Base-by-base conservation (phyloP, 2,888 invertebrate species). In the Sycophila texana region DNA sequence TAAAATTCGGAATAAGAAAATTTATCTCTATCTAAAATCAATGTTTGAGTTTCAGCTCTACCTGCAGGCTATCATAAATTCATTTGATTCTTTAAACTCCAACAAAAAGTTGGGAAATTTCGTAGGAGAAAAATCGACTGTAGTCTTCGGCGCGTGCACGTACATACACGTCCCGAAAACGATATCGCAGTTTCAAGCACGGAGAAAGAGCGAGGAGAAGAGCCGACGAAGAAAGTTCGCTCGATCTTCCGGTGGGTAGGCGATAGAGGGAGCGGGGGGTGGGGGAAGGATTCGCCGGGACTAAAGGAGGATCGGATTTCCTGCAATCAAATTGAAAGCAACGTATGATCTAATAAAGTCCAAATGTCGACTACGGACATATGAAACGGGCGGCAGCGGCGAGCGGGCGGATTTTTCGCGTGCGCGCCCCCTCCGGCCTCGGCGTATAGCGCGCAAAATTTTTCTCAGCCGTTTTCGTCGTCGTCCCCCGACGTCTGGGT, bases 261-360 rank as follows among this genome's bases (percentile, higher is more conserved):
- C 2, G 26, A 26, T 26, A 26, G n/a, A n/a, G n/a, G 49, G 74
- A 30, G 39, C 26, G 30, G n/a, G n/a, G n/a, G 22, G n/a, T 61
- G 49, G n/a, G 57, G 68, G 30, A 49, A 58, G 74, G 83, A 83
- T 77, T 73, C 61, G 57, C 71, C 80, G 49, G 26, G 7, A 49
- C 16, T 47, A 65, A 70, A 63, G 53, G 74, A 81, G 80, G 83
- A 85, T 84, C 83, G 83, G 85, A 86, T 86, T 86, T 84, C 83
- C 83, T 83, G 83, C 83, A 83, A 86, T 87, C 85, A 84, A 86
- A 86, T 86, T 83, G 84, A 83, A 84, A 85, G 82, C 83, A 84
- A 85, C 82, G 84, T 85, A 86, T 85, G 84, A 86, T 85, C 84
- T 83, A 85, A 86, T 86, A 84, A 86, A 85, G 82, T 76, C 61